phyloP scores from a whole-genome alignment of 2,888 invertebrate genomes.

The Drosophila putrida region DNA sequence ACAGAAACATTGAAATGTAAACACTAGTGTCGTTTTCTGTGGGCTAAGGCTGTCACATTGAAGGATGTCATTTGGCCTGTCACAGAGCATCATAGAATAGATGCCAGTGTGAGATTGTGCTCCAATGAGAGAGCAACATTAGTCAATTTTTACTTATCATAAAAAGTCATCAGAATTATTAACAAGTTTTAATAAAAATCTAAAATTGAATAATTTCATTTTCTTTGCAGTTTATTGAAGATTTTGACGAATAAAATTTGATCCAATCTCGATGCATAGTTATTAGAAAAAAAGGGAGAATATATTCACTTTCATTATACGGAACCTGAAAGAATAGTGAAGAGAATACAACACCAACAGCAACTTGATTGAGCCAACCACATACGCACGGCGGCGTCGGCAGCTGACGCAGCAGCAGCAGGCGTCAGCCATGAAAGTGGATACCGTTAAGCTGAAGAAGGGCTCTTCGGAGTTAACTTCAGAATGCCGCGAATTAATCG shows the following conservation, averaged over 20 bases:
- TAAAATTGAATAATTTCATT: slow-evolving; percentile 6
- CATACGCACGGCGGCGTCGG: slow-evolving; percentile 58
- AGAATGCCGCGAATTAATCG: slow-evolving; percentile 92
- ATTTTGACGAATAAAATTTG: slow-evolving; percentile 47
- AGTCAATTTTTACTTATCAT: background rate
- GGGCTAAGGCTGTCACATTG: no score
- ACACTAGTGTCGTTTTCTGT: no score
- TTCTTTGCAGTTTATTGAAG: slow-evolving; percentile 53
- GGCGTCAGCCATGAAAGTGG: slow-evolving; percentile 90
- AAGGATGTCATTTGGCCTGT: no score
- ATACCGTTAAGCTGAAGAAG: slow-evolving; percentile 92
- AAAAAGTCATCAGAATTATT: no score
- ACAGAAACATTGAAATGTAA: no score
- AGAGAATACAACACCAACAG: slow-evolving; percentile 16
- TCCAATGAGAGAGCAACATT: no score
- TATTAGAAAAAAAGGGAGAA: slow-evolving; percentile 23
- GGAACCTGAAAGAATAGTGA: slow-evolving; percentile 1
- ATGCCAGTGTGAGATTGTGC: no score
- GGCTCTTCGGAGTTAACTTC: slow-evolving; percentile 93
- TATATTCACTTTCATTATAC: slow-evolving; percentile 10
- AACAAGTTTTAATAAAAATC: background rate
- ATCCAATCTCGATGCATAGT: slow-evolving; percentile 42
- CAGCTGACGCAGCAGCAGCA: slow-evolving; percentile 50
- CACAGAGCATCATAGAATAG: no score
- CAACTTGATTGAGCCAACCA: slow-evolving; percentile 54